Conservation (phyloP, 1,140 invertebrate species). For the Saxidomus purpurata region DNA sequence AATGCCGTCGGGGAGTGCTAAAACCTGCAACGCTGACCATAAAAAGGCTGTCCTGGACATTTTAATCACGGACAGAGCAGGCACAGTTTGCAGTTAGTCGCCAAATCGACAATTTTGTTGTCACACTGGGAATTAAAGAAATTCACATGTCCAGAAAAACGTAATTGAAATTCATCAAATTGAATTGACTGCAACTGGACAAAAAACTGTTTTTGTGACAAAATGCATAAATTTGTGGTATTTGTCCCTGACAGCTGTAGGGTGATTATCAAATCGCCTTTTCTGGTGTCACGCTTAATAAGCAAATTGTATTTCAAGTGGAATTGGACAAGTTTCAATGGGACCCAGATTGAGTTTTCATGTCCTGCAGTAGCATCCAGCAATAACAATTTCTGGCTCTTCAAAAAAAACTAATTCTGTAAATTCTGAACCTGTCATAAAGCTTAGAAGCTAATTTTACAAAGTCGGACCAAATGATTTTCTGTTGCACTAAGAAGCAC, state of each 20-base stretch:
- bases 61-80: slow-evolving; percentile 5
- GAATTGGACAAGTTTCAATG: slow-evolving; percentile 39
- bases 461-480: too few relatives aligned
- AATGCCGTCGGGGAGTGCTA: neutral
- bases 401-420: too few relatives aligned
- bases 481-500: too few relatives aligned
- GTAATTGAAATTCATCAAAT: slow-evolving; percentile 49
- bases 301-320: neutral
- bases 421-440: too few relatives aligned
- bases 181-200: slow-evolving; percentile 36
- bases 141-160: slow-evolving; percentile 37
- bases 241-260: neutral
- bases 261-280: neutral
- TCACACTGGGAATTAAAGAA: slow-evolving; percentile 53
- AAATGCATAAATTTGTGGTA: slow-evolving; percentile 40
- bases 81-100: slow-evolving; percentile 11
- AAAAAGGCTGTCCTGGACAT: slow-evolving; percentile 17
- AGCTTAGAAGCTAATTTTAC: too few relatives aligned
- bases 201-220: slow-evolving; percentile 1
- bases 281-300: slow-evolving; percentile 26
- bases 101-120: slow-evolving; percentile 30
- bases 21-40: slow-evolving; percentile 42
- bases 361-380: neutral
- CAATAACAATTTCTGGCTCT: too few relatives aligned
- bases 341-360: neutral